These are phyloP conservation scores for Marcusenius ussheri DNA, from an alignment of 2,113 vertebrate genomes.

Conservation along the genomic window DNA sequence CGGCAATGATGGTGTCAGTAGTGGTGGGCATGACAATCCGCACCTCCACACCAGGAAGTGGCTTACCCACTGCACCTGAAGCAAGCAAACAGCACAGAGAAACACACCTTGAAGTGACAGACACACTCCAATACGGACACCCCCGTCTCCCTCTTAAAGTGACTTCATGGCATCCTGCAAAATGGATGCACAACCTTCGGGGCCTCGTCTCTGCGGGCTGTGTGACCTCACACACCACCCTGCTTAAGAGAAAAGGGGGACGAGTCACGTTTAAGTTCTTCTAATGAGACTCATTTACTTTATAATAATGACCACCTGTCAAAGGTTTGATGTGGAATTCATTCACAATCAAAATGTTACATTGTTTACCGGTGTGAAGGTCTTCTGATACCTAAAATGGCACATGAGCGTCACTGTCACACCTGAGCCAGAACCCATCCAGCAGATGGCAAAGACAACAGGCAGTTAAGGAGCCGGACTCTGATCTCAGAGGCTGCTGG, in stretches of 20 bases:
- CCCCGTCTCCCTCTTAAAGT: not conserved
- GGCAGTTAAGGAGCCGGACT: not conserved
- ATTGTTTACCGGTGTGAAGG: not conserved
- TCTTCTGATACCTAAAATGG: not conserved
- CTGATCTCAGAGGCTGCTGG: not conserved
- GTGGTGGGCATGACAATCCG: slow-evolving; percentile 63
- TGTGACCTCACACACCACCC: slow-evolving; percentile 42
- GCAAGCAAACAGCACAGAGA: slow-evolving; percentile 5
- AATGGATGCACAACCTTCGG: not conserved
- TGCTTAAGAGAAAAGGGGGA: slow-evolving; percentile 34
- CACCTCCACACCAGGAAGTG: slow-evolving; percentile 74
- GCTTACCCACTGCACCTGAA: slow-evolving; percentile 82
- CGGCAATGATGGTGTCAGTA: slow-evolving; percentile 55
- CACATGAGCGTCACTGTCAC: not conserved
- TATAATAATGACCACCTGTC: slow-evolving; percentile 32
- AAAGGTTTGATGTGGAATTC: not conserved
- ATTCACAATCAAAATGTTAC: not conserved
- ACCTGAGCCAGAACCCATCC: not conserved
- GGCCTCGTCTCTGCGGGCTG: slow-evolving; percentile 22
- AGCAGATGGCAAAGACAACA: not conserved
- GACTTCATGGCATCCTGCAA: not conserved
- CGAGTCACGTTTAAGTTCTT: slow-evolving; percentile 35
- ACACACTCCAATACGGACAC: not conserved
- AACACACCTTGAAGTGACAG: not conserved
- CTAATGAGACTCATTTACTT: slow-evolving; percentile 35